Base-by-base conservation (phyloP, 2,888 invertebrate species). In the Stenoptilia bipunctidactyla region DNA sequence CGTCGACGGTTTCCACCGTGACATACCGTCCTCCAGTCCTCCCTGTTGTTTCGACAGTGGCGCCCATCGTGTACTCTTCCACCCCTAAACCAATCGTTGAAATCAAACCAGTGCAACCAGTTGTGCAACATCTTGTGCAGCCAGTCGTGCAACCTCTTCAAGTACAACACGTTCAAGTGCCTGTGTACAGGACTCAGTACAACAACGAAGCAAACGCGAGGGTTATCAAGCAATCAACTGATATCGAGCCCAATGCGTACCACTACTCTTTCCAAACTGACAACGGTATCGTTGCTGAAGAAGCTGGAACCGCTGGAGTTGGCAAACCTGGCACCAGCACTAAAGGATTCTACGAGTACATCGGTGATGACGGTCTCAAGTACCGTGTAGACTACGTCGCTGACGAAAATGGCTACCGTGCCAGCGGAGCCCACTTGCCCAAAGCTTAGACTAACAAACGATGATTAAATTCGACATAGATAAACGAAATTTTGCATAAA, bases 341-440 rank as follows among this genome's bases (percentile, higher is more conserved):
- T 1, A 82, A 75, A 41, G 91, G 91, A 2, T 90, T 88, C 58
- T 90, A 86, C 58, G 86, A 89, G 51, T 91, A 89, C 58, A 86
- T 90, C 1, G 90, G 89, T 1, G 88, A 88, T 38, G 86, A 89
- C 54, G 88, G 88, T 40, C 57, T 76, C 1, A 80, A 80, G 33
- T 86, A 88, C 57, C 70, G 85, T 40, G 83, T 88, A 5, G 84
- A 85, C 49, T 89, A 88, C 52, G 76, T 79, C 3, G 88, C 89
- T 30, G 88, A 88, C 51, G 88, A 88, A 55, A 87, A 88, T 45
- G 88, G 88, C 15, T 87, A 84, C 60, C 67, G 73, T 40, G 79
- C 87, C 0, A 63, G 60, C 38, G 87, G 87, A n/a, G 84, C 84
- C 15, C 88, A 88, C 55, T 59, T 85, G 44, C 83, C 82, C 36